Percentiles rank a stretch among this genome's conserved stretches.
Evolutionary conservation across 2,113 vertebrate genomes (phyloP).

Genomic region (Sinocyclocheilus rhinocerous): DNA sequence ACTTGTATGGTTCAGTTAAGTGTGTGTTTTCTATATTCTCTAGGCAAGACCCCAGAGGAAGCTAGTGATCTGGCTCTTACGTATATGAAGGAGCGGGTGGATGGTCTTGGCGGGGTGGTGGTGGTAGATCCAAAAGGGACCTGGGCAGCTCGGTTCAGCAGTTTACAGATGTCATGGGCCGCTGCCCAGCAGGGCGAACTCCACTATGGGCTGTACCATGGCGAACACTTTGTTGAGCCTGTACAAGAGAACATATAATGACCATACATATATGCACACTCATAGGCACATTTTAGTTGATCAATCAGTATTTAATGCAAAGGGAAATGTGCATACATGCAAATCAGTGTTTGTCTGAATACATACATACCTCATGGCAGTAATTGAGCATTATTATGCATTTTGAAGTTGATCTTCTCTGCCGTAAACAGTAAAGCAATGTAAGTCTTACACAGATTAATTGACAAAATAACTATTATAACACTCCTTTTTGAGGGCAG

Average conservation of each 20-base stretch:
- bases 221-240: slow-evolving; percentile 69
- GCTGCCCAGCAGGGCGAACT: slow-evolving; percentile 78
- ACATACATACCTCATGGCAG: not conserved
- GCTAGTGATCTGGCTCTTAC: slow-evolving; percentile 81
- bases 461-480: not conserved
- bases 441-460: not conserved
- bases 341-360: not conserved
- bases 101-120: slow-evolving; percentile 83
- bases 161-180: slow-evolving; percentile 88
- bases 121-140: slow-evolving; percentile 80
- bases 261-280: not conserved
- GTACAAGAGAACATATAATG: slow-evolving; percentile 44
- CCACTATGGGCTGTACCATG: slow-evolving; percentile 75
- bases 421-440: not conserved
- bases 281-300: not conserved
- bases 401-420: not conserved
- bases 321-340: not conserved
- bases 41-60: slow-evolving; percentile 82
- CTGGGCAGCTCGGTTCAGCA: slow-evolving; percentile 86
- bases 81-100: slow-evolving; percentile 85
- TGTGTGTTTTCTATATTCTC: slow-evolving; percentile 45
- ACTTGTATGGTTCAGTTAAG: not conserved
- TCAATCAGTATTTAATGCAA: not conserved
- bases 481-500: not conserved
- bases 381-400: not conserved